phyloP scores from a whole-genome alignment of 30 jellyfish, hydroid and myxozoan species.

The Aurelia sp. region DNA sequence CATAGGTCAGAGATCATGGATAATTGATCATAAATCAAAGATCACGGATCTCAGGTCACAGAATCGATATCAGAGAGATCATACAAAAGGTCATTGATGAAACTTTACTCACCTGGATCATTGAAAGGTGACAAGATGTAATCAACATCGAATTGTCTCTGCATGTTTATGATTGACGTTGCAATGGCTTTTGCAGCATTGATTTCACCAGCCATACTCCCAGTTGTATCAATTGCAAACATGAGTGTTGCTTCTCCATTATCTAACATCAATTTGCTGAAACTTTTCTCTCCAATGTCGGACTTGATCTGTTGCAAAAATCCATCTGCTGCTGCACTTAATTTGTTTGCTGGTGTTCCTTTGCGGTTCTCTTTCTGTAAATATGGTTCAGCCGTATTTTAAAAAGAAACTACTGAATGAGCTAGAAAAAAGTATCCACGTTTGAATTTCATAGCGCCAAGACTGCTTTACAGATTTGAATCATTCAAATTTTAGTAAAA shows the following conservation, averaged over 20 bases:
- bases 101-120: conserved; percentile 74
- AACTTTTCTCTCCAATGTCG: conserved; percentile 58
- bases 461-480: no score
- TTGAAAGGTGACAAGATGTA: conserved; percentile 79
- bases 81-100: background rate
- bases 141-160: conserved; percentile 77
- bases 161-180: conserved; percentile 49
- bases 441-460: no score
- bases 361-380: conserved; percentile 57
- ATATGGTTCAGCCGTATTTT: background rate
- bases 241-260: conserved; percentile 79
- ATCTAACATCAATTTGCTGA: conserved; percentile 49
- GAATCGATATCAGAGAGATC: background rate
- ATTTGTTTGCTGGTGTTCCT: conserved; percentile 55
- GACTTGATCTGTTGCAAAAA: conserved; percentile 43
- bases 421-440: no score
- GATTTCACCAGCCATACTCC: conserved; percentile 73
- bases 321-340: conserved; percentile 68
- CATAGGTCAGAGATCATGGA: no score
- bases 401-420: no score
- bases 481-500: no score
- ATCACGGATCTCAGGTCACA: background rate
- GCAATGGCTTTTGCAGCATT: conserved; percentile 80
- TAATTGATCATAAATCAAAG: background rate
- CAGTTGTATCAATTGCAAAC: conserved; percentile 83